A percentile compares a stretch with the other conserved stretches of the same genome.
Conservation (phyloP, 2,797 vertebrate genomes). For the Myotis findleyi region DNA sequence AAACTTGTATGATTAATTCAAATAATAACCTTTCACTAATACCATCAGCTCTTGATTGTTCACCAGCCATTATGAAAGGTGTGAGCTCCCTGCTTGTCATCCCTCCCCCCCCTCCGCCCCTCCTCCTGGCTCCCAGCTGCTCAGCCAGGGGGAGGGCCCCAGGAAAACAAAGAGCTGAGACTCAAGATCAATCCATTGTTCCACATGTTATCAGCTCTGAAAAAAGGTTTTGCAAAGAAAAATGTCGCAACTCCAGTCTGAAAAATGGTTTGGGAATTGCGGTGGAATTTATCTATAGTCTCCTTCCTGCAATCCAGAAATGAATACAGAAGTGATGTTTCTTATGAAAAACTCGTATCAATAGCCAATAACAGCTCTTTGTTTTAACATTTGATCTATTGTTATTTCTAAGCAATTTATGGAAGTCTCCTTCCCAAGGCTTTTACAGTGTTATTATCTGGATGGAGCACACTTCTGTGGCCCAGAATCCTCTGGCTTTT, state of each 20-base stretch:
- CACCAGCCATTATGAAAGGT: conserved; percentile 79
- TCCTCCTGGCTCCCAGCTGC: neutral
- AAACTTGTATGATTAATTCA: conserved; percentile 84
- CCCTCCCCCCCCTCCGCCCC: neutral
- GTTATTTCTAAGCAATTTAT: conserved; percentile 13
- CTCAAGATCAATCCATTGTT: conserved; percentile 79
- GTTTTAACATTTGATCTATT: neutral
- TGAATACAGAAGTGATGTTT: neutral
- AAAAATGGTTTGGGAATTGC: conserved; percentile 51
- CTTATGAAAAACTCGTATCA: neutral
- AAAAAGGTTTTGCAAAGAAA: conserved; percentile 65
- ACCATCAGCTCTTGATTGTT: conserved; percentile 83
- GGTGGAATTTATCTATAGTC: conserved; percentile 4
- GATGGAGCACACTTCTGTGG: neutral
- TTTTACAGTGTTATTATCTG: neutral
- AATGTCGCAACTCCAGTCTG: conserved; percentile 13
- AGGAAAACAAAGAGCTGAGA: conserved; percentile 64
- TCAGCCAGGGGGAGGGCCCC: conserved; percentile 41
- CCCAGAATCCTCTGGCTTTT: neutral
- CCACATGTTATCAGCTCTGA: conserved; percentile 46
- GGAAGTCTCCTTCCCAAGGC: neutral
- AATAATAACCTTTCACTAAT: conserved; percentile 85
- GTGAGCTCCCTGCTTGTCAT: conserved; percentile 64
- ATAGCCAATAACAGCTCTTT: neutral
- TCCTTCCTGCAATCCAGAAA: neutral